Base-by-base conservation (phyloP, 35 echinoderm and acorn worm species). In the Stichopus chloronotus region DNA sequence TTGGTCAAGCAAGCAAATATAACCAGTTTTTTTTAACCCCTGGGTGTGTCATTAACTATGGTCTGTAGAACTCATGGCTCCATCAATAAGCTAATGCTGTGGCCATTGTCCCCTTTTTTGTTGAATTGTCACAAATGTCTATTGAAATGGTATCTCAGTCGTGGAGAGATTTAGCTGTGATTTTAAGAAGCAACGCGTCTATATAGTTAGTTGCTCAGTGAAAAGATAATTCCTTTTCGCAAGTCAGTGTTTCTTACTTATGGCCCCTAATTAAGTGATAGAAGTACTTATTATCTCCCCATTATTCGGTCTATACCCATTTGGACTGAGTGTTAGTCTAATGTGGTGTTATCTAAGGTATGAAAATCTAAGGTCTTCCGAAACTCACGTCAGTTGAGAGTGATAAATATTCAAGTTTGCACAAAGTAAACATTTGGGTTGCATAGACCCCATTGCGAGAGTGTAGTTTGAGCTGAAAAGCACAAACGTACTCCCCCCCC, bases 151-250 rank as follows among this genome's bases (percentile, higher is more conserved):
- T 14, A 55, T 83, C 53, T 83, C 55, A 52, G 8, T 55, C 25
- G 12, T 43, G 11, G n/a, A 83, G 55, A 56, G 43, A 16, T 19
- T 83, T 83, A 83, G 52, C 52, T 13, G 25, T 52, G 52, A 83
- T 83, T 83, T 83, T 57, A 83, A 83, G 53, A 83, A 83, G 12
- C 80, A 55, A 83, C 17, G 8, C 43, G 52, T 16, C 52, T n/a
- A 83, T 2, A 17, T 9, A 83, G 55, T 53, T 56, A 55, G 17
- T 43, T 43, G 52, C 25, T 52, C 55, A 55, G 16, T 7, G 43
- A 55, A 83, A 55, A 7, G 12, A 19, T 17, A 55, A 53, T 12
- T 24, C 17, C 80, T 83, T 83, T 83, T 83, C 80, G 25, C 80
- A 52, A 83, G 80, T 83, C 52, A 83, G 55, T 52, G 80, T 56